Base-by-base conservation (phyloP, 2,797 vertebrate species). In the Benthosema pterotum region DNA sequence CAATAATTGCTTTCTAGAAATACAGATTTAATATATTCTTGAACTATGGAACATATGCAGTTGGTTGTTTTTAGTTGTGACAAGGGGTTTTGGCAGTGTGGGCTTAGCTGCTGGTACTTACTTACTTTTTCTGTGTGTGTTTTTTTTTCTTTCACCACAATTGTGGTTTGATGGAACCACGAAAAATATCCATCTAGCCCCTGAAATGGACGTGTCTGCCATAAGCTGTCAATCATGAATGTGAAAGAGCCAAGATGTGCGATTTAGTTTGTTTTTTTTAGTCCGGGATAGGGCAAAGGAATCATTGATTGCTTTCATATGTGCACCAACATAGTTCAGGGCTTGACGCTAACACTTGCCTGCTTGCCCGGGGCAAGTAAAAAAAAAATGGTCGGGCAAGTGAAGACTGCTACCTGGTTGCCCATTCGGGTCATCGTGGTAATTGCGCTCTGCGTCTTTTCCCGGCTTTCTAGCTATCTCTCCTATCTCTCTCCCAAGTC, bases 271-370 rank as follows among this genome's bases (percentile, higher is more conserved):
- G 50, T 64, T 75, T 71, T 79, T 0, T 3, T 38, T 43, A 48
- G 71, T 46, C 16, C 17, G 51, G 57, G 60, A 69, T n/a, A 56
- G 49, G 62, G 65, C 43, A 17, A 5, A 63, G 57, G 63, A 1
- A 2, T 2, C 4, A 13, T 52, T 72, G 60, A 82, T 88, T 78
- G 67, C 78, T 86, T 76, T 83, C 80, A 82, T 65, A 78, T 85
- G 85, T 83, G 68, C 53, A 58, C 55, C 57, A 53, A 18, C 12
- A 3, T 64, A 52, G 52, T 63, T n/a, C n/a, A n/a, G n/a, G n/a
- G n/a, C n/a, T n/a, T n/a, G n/a, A n/a, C n/a, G n/a, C n/a, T n/a
- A n/a, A n/a, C n/a, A n/a, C n/a, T n/a, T n/a, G n/a, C n/a, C n/a
- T n/a, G n/a, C n/a, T n/a, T n/a, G n/a, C n/a, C n/a, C n/a, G n/a